phyloP scores from a whole-genome alignment of 2,888 invertebrate species.

The Incurvaria masculella region DNA sequence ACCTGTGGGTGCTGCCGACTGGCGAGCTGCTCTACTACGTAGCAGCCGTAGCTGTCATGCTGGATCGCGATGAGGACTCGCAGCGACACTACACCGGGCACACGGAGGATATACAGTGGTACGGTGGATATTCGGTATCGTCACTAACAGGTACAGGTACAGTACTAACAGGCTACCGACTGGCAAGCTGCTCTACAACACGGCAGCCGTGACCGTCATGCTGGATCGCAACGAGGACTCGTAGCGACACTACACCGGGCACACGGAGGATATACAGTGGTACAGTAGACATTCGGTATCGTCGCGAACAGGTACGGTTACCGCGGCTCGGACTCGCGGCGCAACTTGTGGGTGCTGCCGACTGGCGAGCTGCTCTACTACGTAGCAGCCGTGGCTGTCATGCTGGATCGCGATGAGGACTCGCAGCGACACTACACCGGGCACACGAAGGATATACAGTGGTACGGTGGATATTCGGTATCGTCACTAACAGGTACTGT shows the following conservation, averaged over 20 bases:
- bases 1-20: slow-evolving; percentile 90
- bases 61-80: slow-evolving; percentile 80
- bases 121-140: no score
- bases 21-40: slow-evolving; percentile 92
- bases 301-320: slow-evolving; percentile 91
- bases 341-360: slow-evolving; percentile 89
- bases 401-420: slow-evolving; percentile 84
- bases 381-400: slow-evolving; percentile 88
- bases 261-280: no score
- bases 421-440: slow-evolving; percentile 87
- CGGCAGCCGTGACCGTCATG: slow-evolving; percentile 88
- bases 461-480: no score
- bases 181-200: slow-evolving; percentile 89
- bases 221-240: slow-evolving; percentile 83
- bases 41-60: slow-evolving; percentile 87
- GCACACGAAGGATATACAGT: no score
- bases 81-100: slow-evolving; percentile 91
- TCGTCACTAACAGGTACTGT: slow-evolving; percentile 84
- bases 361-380: slow-evolving; percentile 91
- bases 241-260: slow-evolving; percentile 87
- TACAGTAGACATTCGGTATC: no score
- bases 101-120: no score
- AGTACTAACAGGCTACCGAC: slow-evolving; percentile 90
- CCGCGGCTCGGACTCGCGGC: slow-evolving; percentile 84
- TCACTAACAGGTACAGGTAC: slow-evolving; percentile 89